Percentiles rank a stretch among this genome's conserved stretches.
These are phyloP conservation scores for Bettongia penicillata DNA, from an alignment of 2,113 vertebrate species.

Conservation along the genomic window DNA sequence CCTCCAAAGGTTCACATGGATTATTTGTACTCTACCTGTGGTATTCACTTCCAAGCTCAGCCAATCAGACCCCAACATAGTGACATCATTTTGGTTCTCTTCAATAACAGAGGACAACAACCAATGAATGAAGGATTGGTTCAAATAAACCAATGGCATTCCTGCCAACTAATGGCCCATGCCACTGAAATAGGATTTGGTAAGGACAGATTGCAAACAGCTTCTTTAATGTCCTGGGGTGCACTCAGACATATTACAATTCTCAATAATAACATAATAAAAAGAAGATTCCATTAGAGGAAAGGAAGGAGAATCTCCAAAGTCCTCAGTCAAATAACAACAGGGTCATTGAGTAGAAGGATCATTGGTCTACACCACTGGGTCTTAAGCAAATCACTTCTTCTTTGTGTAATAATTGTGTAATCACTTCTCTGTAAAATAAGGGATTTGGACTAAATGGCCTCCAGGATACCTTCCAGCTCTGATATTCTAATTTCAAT, in stretches of 20 bases:
- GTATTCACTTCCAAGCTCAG: too few species aligned
- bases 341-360: background rate
- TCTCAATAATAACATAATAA: background rate
- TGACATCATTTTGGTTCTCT: too few species aligned
- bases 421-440: background rate
- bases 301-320: background rate
- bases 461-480: background rate
- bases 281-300: background rate
- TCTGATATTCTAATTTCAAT: background rate
- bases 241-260: background rate
- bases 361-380: background rate
- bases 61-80: too few species aligned
- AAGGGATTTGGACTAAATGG: background rate
- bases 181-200: conserved; percentile 48
- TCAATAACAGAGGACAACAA: too few species aligned
- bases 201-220: conserved; percentile 28
- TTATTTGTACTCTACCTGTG: too few species aligned
- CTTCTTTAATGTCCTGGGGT: background rate
- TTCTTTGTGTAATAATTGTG: background rate
- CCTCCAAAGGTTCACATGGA: too few species aligned
- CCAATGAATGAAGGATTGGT: background rate
- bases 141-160: background rate
- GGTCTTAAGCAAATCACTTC: background rate
- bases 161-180: conserved; percentile 17
- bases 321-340: background rate